Conservation (phyloP, 1,140 invertebrate species). For the Penaeus japonicus region DNA sequence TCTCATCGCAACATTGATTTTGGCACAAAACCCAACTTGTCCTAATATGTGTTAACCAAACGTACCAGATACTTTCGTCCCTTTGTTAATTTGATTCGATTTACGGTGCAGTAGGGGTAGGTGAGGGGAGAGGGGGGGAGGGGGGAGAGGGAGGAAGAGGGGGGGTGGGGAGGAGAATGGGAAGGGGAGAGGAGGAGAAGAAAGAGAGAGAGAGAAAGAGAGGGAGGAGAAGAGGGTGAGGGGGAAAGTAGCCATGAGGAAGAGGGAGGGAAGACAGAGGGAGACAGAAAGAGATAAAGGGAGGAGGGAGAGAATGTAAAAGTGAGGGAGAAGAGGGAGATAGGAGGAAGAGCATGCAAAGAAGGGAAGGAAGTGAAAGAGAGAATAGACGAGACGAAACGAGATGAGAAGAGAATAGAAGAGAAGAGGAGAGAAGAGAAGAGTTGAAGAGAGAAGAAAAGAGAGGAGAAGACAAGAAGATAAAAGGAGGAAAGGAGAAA, state of each 20-base stretch:
- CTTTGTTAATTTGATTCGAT: constrained; percentile 54
- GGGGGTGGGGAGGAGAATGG: too few species aligned
- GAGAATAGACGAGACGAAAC: too few species aligned
- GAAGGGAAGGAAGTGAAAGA: too few species aligned
- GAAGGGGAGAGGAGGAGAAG: neutral
- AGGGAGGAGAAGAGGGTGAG: neutral
- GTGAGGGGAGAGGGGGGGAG: neutral
- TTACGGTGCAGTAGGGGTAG: constrained; percentile 21
- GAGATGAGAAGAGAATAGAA: too few species aligned
- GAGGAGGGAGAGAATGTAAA: too few species aligned
- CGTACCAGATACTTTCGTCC: constrained; percentile 52
- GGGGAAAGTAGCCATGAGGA: too few species aligned
- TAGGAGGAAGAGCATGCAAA: too few species aligned
- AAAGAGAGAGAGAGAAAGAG: neutral
- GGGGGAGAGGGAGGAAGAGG: neutral
- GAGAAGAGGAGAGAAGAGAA: neutral
- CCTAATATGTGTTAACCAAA: constrained; percentile 55
- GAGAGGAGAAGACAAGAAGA: too few species aligned
- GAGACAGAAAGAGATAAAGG: too few species aligned
- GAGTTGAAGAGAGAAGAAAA: too few species aligned
- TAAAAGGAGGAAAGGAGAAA: too few species aligned
- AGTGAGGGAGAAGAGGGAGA: too few species aligned
- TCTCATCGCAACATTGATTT: constrained; percentile 55
- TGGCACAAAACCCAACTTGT: constrained; percentile 56
- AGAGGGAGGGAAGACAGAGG: neutral